Evolutionary conservation across 2,888 invertebrate genomes (phyloP).

Genomic region (Pseudococcus longispinus): DNA sequence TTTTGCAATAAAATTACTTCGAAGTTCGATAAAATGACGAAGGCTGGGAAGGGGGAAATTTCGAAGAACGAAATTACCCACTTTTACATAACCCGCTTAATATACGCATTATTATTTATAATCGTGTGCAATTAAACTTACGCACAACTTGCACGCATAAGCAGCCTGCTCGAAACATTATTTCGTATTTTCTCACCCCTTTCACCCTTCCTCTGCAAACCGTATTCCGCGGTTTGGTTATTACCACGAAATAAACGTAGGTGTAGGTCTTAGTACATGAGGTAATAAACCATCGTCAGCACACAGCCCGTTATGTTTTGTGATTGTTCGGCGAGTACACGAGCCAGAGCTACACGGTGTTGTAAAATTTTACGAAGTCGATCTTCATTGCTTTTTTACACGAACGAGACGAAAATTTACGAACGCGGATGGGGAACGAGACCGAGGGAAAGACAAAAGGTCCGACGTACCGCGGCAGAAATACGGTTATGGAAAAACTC

Average conservation of each 20-base stretch:
- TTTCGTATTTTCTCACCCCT: neutral
- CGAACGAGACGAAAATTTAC: neutral
- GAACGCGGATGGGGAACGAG: no score
- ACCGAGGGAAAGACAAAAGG: neutral
- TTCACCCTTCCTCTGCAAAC: neutral
- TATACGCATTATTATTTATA: neutral
- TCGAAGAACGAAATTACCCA: neutral
- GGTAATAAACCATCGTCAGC: neutral
- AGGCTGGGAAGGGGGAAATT: neutral
- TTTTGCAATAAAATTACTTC: neutral
- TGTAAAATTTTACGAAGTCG: neutral
- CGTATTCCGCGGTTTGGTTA: neutral
- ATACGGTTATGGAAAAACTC: neutral
- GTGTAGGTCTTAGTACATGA: neutral
- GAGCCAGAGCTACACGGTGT: neutral
- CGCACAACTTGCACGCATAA: neutral
- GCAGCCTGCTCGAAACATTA: neutral
- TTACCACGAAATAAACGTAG: neutral
- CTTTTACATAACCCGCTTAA: neutral
- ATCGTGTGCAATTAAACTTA: neutral
- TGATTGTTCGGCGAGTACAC: neutral
- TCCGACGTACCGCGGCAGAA: neutral
- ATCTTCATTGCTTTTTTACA: constrained; percentile 18
- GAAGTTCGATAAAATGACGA: neutral
- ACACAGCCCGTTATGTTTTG: neutral